These are phyloP conservation scores for Coracias cyanogaster DNA, from an alignment of 2,797 vertebrate species.

Conservation along the genomic window DNA sequence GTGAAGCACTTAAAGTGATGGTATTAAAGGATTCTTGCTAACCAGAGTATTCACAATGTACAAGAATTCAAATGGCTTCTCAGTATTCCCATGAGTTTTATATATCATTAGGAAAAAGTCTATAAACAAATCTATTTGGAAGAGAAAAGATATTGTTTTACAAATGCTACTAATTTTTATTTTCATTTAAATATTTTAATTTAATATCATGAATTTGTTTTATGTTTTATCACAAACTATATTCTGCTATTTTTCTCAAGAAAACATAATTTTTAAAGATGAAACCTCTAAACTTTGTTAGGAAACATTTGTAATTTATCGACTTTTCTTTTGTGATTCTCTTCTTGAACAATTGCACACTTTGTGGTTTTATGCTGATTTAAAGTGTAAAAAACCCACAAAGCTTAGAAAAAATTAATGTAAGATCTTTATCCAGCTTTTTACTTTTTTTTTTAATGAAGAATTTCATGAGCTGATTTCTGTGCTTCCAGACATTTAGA, in stretches of 20 bases:
- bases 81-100: background rate
- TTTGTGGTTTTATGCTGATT: background rate
- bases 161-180: background rate
- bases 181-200: background rate
- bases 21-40: background rate
- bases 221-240: background rate
- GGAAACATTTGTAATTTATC: background rate
- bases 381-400: background rate
- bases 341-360: background rate
- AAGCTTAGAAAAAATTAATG: background rate
- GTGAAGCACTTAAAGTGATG: background rate
- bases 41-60: background rate
- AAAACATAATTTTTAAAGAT: background rate
- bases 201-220: background rate
- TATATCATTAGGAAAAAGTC: background rate
- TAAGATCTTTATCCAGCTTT: background rate
- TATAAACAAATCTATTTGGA: background rate
- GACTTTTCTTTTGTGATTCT: background rate
- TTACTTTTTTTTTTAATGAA: background rate
- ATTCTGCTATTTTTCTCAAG: background rate
- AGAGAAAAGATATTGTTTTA: accelerated
- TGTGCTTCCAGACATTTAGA: background rate
- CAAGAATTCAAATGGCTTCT: background rate
- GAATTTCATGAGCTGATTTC: accelerated
- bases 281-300: background rate